Evolutionary conservation across 1,140 invertebrate genomes (phyloP).

Genomic region (Globodera ellingtonae): DNA sequence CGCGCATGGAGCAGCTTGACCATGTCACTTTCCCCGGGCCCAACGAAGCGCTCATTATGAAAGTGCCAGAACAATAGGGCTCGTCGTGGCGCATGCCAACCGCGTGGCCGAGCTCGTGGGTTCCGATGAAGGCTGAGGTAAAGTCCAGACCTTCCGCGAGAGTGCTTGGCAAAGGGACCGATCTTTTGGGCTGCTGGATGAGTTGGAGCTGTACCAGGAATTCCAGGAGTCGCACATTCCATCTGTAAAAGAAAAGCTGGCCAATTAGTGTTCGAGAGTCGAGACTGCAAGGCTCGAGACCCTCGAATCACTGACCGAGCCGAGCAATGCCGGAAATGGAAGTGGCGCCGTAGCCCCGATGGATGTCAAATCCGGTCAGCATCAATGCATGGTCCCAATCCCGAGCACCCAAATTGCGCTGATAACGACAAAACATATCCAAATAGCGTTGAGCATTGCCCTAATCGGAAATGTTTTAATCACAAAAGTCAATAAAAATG

Average conservation of each 20-base stretch:
- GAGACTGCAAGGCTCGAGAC: not conserved
- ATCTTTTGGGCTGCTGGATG: not conserved
- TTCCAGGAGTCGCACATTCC: constrained; percentile 66
- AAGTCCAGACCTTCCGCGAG: constrained; percentile 64
- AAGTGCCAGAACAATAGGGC: constrained; percentile 58
- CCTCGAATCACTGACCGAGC: constrained; percentile 34
- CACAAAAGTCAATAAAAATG: not conserved
- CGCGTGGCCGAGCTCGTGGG: constrained; percentile 63
- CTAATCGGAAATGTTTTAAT: not conserved
- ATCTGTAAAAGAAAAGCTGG: constrained; percentile 28
- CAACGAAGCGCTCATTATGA: constrained; percentile 67
- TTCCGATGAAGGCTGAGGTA: constrained; percentile 64
- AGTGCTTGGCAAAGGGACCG: constrained; percentile 34
- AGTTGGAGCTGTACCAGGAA: constrained; percentile 25
- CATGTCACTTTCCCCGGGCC: constrained; percentile 68
- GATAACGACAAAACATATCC: constrained; percentile 63
- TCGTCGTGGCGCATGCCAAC: constrained; percentile 66
- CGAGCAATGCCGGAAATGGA: constrained; percentile 65
- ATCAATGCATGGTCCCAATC: constrained; percentile 65
- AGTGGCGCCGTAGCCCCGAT: constrained; percentile 60
- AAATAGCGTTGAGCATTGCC: constrained; percentile 63
- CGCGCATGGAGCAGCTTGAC: constrained; percentile 66
- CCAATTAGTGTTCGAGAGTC: not conserved
- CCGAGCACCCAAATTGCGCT: constrained; percentile 53
- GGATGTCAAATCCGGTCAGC: constrained; percentile 63